phyloP scores from a whole-genome alignment of 2,113 vertebrate species.

The Donacobius atricapilla region DNA sequence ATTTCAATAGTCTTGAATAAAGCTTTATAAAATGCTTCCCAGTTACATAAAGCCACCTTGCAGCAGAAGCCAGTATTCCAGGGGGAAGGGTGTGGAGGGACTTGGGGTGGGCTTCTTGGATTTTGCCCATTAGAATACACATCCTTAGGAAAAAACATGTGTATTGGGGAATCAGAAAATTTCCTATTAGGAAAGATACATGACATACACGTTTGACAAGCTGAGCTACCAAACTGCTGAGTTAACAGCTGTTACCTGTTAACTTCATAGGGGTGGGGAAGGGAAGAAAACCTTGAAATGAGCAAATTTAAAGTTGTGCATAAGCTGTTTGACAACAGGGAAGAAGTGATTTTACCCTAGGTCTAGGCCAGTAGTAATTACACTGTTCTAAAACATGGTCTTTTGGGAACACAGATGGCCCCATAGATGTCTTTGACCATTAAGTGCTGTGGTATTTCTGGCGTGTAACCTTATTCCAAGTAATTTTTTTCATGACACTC shows the following conservation, averaged over 20 bases:
- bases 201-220: neutral
- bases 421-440: neutral
- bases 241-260: constrained; percentile 22
- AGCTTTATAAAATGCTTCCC: neutral
- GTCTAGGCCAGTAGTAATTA: neutral
- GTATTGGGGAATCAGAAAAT: neutral
- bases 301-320: neutral
- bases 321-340: neutral
- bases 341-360: neutral
- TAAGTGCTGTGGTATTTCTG: neutral
- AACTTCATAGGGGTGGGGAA: neutral
- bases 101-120: neutral
- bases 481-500: neutral
- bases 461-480: neutral
- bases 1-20: neutral
- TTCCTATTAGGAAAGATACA: neutral
- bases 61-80: neutral
- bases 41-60: neutral
- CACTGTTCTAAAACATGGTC: neutral
- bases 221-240: neutral
- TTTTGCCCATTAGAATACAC: neutral
- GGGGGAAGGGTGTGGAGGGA: neutral
- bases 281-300: neutral
- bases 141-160: neutral
- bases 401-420: neutral